Evolutionary conservation across 2,888 invertebrate genomes (phyloP).

Genomic region (Pristionchus fissidentatus): DNA sequence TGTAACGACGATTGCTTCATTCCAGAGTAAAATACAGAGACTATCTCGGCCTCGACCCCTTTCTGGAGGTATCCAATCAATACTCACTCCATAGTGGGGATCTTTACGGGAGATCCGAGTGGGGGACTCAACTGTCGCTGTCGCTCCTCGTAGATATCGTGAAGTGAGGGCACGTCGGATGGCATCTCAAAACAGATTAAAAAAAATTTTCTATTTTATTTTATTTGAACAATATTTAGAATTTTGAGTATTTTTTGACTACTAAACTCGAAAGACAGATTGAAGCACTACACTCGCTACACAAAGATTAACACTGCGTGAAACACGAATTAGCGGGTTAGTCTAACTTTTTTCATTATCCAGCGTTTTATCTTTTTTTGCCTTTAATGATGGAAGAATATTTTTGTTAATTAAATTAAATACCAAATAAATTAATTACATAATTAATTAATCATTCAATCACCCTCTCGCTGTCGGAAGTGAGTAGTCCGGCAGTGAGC

Average conservation of each 20-base stretch:
- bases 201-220: too few species aligned
- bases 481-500: background rate
- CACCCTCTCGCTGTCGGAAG: background rate
- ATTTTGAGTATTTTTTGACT: too few species aligned
- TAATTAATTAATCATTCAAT: background rate
- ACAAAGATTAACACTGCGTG: too few species aligned
- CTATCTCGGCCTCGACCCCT: background rate
- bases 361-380: too few species aligned
- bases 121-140: conserved; percentile 32
- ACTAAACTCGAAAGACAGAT: too few species aligned
- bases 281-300: background rate
- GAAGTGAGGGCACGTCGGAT: conserved; percentile 9
- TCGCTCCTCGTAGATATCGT: conserved; percentile 47
- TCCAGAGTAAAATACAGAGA: too few species aligned
- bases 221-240: too few species aligned
- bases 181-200: background rate
- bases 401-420: too few species aligned
- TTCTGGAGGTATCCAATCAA: background rate
- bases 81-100: conserved; percentile 29
- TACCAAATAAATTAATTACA: background rate
- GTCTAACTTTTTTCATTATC: too few species aligned
- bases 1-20: too few species aligned
- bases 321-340: too few species aligned
- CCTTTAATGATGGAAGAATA: too few species aligned
- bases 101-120: conserved; percentile 8